These are phyloP conservation scores for Leptopilina syphax DNA, from an alignment of 2,888 invertebrate species.

Conservation along the genomic window DNA sequence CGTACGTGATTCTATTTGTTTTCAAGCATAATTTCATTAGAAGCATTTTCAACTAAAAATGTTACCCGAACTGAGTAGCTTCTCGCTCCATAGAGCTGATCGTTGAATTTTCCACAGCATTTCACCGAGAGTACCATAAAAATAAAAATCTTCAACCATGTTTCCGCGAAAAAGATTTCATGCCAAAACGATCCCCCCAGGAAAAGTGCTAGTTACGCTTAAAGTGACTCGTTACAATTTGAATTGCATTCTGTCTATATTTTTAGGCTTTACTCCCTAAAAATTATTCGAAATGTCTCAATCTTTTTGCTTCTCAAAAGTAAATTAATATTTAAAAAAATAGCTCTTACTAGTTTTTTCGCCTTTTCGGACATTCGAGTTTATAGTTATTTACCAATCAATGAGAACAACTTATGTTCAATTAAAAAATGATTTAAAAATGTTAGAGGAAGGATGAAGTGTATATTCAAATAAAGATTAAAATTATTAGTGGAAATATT, in stretches of 20 bases:
- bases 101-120: conserved; percentile 20
- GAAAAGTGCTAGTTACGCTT: conserved; percentile 22
- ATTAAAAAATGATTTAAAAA: no score
- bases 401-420: no score
- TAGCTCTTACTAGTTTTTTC: no score
- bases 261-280: neutral
- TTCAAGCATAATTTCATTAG: conserved; percentile 36
- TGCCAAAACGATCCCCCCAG: neutral
- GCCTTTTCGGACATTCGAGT: no score
- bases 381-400: no score
- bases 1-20: neutral
- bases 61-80: neutral
- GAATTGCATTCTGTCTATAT: neutral
- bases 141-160: conserved; percentile 15
- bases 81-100: conserved; percentile 1
- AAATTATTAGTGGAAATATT: conserved; percentile 15
- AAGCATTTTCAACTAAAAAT: neutral
- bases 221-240: conserved; percentile 18
- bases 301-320: no score
- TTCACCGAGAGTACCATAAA: conserved; percentile 19
- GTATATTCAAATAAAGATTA: neutral
- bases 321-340: no score
- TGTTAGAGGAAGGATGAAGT: no score
- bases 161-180: conserved; percentile 20
- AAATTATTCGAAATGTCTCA: no score